Evolutionary conservation across 1,140 invertebrate genomes (phyloP).

Genomic region (Drosophila mauritiana): DNA sequence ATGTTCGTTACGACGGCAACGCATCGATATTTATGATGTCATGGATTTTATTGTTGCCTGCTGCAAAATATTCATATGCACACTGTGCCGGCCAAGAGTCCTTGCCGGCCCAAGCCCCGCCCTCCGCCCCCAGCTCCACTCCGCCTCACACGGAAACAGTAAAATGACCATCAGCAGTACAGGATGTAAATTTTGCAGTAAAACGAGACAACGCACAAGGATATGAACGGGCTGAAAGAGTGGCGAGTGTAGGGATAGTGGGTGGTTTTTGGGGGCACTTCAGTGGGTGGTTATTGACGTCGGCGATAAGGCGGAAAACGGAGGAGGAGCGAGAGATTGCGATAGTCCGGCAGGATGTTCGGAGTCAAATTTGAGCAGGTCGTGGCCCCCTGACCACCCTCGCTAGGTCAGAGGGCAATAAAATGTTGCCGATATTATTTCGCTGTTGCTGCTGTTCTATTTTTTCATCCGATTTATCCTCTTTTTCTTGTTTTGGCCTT

Average conservation of each 20-base stretch:
- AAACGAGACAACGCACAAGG: constrained; percentile 77
- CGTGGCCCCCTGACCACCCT: constrained; percentile 19
- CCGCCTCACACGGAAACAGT: constrained; percentile 68
- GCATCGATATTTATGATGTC: constrained; percentile 84
- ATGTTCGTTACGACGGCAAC: constrained; percentile 71
- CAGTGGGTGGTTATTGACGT: constrained; percentile 69
- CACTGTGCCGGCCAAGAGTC: constrained; percentile 29
- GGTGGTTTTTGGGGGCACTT: constrained; percentile 61
- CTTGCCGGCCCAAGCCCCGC: constrained; percentile 12
- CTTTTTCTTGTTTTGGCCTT: constrained; percentile 5
- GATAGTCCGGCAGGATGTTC: constrained; percentile 66
- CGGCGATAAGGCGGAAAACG: constrained; percentile 67
- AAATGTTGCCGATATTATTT: constrained; percentile 83
- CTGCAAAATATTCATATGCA: constrained; percentile 83
- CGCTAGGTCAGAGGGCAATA: constrained; percentile 77
- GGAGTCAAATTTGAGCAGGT: constrained; percentile 75
- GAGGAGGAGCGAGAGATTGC: constrained; percentile 43
- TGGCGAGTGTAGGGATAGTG: constrained; percentile 8
- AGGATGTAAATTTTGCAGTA: constrained; percentile 82
- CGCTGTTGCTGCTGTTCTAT: constrained; percentile 67
- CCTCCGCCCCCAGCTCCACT: neutral
- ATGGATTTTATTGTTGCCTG: constrained; percentile 83
- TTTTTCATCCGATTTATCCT: constrained; percentile 32
- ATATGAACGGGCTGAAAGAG: constrained; percentile 34
- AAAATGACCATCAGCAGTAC: constrained; percentile 83